Base-by-base conservation (phyloP, 2,888 invertebrate genomes). In the Thumatha senex region DNA sequence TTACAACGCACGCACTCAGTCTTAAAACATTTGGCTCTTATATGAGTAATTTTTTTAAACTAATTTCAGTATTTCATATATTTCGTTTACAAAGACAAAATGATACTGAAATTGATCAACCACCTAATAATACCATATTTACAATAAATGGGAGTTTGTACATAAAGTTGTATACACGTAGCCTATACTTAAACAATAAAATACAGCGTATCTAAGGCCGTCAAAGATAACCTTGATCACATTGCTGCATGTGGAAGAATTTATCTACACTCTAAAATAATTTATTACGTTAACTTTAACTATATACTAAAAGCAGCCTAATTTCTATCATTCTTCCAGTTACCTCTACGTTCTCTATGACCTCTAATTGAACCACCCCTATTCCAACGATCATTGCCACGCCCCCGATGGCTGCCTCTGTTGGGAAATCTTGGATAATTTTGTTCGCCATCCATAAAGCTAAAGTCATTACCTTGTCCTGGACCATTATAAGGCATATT, bases 271-370 rank as follows among this genome's bases (percentile, higher is more conserved):
- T 14, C 59, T 67, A 74, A 70, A 77, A 80, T 80, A 81, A 80
- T 72, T 80, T 77, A 80, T 59, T 63, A 62, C 59, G 54, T 44
- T 59, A 56, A 57, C 40, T 53, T 48, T 50, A 57, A 51, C 51
- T 51, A 63, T 56, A 54, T 52, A 48, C 51, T 59, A 53, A 65
- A 70, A 55, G 64, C 61, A 57, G 63, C 51, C 66, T 88, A 93
- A 74, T 92, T 92, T 58, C 93, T 92, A 70, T 92, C 91, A 72
- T 89, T 82, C 74, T 91, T 84, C 93, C 92, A 81, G 85, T 87
- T 75, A 75, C 93, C 71, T 72, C 93, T 82, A 74, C 93, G 64
- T 61, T 91, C 80, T 76, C 91, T 76, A 72, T 92, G 85, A 52
- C 92, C 88, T 74, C 93, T 76, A 43, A 87, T 83, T 50, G 86